Percentiles rank a stretch among this genome's conserved stretches.
Evolutionary conservation across 2,113 vertebrate species (phyloP).

Genomic region (Erpornis zantholeuca): DNA sequence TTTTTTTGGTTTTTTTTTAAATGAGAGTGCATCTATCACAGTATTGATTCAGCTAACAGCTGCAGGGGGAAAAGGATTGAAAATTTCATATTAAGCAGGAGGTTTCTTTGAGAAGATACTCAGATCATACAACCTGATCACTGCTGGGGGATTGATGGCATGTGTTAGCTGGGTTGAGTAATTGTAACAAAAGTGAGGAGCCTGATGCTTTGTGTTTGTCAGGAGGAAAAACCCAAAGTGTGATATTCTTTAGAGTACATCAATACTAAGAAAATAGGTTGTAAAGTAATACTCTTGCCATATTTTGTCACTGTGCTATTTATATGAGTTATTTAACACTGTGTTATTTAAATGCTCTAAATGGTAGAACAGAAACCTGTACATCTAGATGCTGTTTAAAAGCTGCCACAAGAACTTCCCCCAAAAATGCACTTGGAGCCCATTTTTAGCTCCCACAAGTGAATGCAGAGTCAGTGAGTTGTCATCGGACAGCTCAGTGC

Average conservation of each 20-base stretch:
- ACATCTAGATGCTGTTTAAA: neutral
- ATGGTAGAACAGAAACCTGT: neutral
- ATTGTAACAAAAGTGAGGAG: neutral
- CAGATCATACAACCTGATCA: slow-evolving; percentile 48
- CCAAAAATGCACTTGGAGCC: neutral
- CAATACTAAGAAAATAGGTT: neutral
- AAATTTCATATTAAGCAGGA: slow-evolving; percentile 59
- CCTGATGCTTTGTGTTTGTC: neutral
- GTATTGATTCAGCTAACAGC: slow-evolving; percentile 66
- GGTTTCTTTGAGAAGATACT: slow-evolving; percentile 52
- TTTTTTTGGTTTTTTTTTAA: slow-evolving; percentile 10
- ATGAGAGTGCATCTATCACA: slow-evolving; percentile 63
- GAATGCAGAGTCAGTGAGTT: neutral
- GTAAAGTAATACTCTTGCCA: neutral
- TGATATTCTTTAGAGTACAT: neutral
- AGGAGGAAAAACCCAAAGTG: neutral
- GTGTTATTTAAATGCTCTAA: neutral
- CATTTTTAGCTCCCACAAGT: accelerated
- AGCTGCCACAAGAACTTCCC: neutral
- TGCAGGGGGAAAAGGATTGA: neutral
- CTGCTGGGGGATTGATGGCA: slow-evolving; percentile 18
- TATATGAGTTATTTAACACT: too few relatives aligned
- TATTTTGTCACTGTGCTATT: neutral
- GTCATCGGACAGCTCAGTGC: neutral
- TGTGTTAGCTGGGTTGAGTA: neutral